phyloP scores from a whole-genome alignment of 2,797 vertebrate genomes.

The Cuculus canorus region DNA sequence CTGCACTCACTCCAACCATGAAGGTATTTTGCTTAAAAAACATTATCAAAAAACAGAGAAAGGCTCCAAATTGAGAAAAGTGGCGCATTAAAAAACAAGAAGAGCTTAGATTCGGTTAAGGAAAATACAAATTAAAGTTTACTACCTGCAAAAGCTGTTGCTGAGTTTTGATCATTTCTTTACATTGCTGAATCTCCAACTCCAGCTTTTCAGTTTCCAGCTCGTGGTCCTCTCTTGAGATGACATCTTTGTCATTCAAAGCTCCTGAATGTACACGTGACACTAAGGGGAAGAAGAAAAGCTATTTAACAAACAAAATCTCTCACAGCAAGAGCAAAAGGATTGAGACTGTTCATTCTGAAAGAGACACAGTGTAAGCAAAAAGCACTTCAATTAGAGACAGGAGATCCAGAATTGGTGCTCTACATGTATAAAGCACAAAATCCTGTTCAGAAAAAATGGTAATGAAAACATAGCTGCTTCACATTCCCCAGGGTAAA shows the following conservation, averaged over 20 bases:
- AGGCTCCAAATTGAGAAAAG: not conserved
- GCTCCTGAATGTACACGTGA: slow-evolving; percentile 82
- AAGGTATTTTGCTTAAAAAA: not conserved
- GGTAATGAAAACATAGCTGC: not conserved
- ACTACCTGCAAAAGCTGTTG: slow-evolving; percentile 93
- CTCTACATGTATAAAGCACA: not conserved
- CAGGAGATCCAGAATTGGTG: not conserved
- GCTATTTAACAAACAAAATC: not conserved
- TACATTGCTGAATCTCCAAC: slow-evolving; percentile 91
- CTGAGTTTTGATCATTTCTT: slow-evolving; percentile 94
- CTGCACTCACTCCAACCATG: not conserved
- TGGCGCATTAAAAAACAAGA: fast-evolving
- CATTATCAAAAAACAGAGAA: not conserved
- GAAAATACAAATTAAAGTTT: not conserved
- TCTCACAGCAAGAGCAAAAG: not conserved
- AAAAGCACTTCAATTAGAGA: not conserved
- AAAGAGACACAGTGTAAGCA: not conserved
- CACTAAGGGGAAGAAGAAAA: slow-evolving; percentile 67
- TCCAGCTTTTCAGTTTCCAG: slow-evolving; percentile 89
- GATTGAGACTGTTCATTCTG: not conserved
- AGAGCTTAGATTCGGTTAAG: not conserved
- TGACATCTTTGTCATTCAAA: slow-evolving; percentile 80
- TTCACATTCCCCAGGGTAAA: not conserved
- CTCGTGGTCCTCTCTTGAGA: slow-evolving; percentile 88
- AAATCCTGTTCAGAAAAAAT: not conserved